Base-by-base conservation (phyloP, 2,888 invertebrate species). In the Lasioglossum malachurum region DNA sequence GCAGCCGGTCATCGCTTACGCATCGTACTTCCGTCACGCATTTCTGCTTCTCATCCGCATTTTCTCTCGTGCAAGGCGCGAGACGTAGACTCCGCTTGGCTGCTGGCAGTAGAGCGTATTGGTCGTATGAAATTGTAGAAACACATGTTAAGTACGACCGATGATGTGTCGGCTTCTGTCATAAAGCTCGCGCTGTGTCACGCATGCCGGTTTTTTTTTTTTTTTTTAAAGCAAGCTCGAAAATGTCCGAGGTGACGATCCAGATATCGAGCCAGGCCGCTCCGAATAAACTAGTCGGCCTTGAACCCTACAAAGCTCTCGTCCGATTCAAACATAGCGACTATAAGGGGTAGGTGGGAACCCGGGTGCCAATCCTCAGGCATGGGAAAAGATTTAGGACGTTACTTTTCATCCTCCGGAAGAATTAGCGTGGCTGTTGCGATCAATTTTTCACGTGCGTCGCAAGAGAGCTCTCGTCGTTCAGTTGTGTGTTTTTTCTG, bases 401-500 rank as follows among this genome's bases (percentile, higher is more conserved):
- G 60, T 69, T 31, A 35, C 35, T 35, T 35, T 67, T 53, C 35
- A 14, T 46, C 23, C 49, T 31, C 8, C 16, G 38, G n/a, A 71
- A 27, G 41, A 14, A 69, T 53, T 35, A 35, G 35, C 46, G 76
- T 8, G 53, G 53, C 76, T 57, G 84, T 77, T 71, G 87, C 77
- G 87, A 75, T 79, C 79, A 12, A 57, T 35, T 35, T 23, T 64
- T 74, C 57, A 27, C 35, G 60, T n/a, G 31, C 23, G 49, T 57
- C 2, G 12, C 12, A 0, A 69, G n/a, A n/a, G n/a, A n/a, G 10
- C 44, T 57, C 16, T 7, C 46, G 41, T 46, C 46, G 86, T 80
- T 87, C 84, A 91, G 82, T 67, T 69, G 74, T 80, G 90, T 88
- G 86, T 78, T 69, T 89, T 64, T 82, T 84, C 88, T 91, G 74